Base-by-base conservation (phyloP, 53 echinoderm and acorn worm genomes). In the Echinometra lucunter region DNA sequence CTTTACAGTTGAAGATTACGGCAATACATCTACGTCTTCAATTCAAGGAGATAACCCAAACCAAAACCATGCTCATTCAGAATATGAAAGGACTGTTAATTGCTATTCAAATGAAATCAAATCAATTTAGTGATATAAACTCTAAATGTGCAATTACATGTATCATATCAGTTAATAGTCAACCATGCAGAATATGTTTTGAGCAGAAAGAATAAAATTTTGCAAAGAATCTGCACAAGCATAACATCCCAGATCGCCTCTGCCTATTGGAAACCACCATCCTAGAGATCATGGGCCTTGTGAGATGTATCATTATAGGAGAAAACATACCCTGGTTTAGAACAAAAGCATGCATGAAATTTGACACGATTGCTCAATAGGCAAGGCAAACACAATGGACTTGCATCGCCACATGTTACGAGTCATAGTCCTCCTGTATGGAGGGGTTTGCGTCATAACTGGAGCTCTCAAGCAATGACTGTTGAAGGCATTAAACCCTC, bases 391-490 rank as follows among this genome's bases (percentile, higher is more conserved):
- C 90, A 90, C 90, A 90, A 90, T 90, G 90, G 60, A 38, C 38
- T 30, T 34, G 63, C 90, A 90, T 90, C 63, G 37, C 60, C 90
- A 90, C 66, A 90, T 90, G 90, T 63, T 90, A 63, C 63, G 17
- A 58, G 66, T 40, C 28, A 35, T 35, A 30, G 30, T 28, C n/a
- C 49, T 85, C 11, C 49, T 8, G 16, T 6, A 37, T 60, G 11
- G 90, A 3, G 18, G 30, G 47, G 70, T 92, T 49, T 92, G 92
- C 92, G 92, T 92, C 92, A 92, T 92, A 92, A 78, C 92, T 78
- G 92, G 92, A 92, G 70, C 47, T 60, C 47, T 60, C 10, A 72
- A 69, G 78, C 75, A 66, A 66, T 3, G 88, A 56, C 91, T 91
- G 91, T 70, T 66, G 72, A 70, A 91, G 91, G 91, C 91, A 91